A percentile compares a stretch with the other conserved stretches of the same genome.
These are phyloP conservation scores for Arrhamphus sclerolepis DNA, from an alignment of 2,797 vertebrate genomes.

Conservation along the genomic window DNA sequence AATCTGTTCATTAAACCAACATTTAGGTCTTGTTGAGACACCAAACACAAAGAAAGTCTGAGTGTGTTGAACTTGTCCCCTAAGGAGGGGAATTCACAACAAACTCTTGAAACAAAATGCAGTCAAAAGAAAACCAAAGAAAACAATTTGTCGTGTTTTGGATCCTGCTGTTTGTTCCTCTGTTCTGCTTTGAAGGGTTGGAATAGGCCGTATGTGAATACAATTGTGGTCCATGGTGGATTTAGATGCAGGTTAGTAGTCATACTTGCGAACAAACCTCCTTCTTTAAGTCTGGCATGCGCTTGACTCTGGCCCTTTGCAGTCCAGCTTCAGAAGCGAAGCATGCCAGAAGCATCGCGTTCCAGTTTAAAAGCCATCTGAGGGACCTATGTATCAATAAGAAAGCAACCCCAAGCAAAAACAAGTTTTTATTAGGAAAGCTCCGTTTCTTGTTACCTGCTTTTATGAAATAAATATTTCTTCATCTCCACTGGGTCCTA, in stretches of 20 bases:
- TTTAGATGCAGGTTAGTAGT: slow-evolving; percentile 29
- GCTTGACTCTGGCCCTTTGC: slow-evolving; percentile 11
- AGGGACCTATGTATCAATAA: slow-evolving; percentile 48
- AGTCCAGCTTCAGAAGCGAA: slow-evolving; percentile 20
- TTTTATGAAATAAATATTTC: slow-evolving; percentile 35
- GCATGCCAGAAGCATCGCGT: slow-evolving; percentile 30
- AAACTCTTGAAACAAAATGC: too few species aligned
- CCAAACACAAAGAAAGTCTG: too few species aligned
- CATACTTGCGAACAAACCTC: slow-evolving; percentile 18
- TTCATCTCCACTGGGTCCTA: slow-evolving; percentile 1
- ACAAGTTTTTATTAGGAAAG: slow-evolving; percentile 47
- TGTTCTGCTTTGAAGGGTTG: too few species aligned
- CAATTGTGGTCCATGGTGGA: slow-evolving; percentile 22
- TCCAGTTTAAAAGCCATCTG: slow-evolving; percentile 41
- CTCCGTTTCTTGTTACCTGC: slow-evolving; percentile 18
- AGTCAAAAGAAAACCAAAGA: too few species aligned
- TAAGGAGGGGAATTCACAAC: too few species aligned
- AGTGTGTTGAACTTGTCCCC: too few species aligned
- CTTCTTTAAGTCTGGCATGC: slow-evolving; percentile 10
- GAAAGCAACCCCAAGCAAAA: slow-evolving; percentile 42
- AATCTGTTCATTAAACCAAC: too few species aligned
- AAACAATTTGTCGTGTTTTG: too few species aligned
- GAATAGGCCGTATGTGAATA: too few species aligned
- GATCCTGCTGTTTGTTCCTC: too few species aligned
- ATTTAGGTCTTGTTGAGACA: too few species aligned